These are phyloP conservation scores for Phaetusa simplex DNA, from an alignment of 2,113 vertebrate species.

Conservation along the genomic window DNA sequence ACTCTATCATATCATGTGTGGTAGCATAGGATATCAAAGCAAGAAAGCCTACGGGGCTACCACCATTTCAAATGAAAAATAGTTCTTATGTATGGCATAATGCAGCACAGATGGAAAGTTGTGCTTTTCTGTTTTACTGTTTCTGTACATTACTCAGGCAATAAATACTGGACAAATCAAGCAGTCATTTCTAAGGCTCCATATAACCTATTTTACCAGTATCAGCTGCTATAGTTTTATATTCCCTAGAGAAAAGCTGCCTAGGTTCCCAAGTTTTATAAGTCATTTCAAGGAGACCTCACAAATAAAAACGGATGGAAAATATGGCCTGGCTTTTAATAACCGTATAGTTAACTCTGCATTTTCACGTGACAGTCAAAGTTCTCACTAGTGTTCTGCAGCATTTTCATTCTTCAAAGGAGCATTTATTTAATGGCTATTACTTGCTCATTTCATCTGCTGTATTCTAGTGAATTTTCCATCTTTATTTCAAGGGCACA, in stretches of 20 bases:
- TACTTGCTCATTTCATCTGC: not conserved
- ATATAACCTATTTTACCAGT: conserved; percentile 63
- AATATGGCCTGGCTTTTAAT: conserved; percentile 26
- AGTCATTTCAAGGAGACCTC: conserved; percentile 64
- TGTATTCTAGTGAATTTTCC: not conserved
- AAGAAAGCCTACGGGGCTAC: conserved; percentile 17
- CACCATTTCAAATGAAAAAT: conserved; percentile 70
- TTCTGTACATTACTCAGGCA: conserved; percentile 58
- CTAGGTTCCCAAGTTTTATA: conserved; percentile 56
- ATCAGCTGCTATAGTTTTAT: conserved; percentile 65
- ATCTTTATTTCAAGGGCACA: not conserved
- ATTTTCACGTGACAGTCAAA: not conserved
- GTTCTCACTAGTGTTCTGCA: not conserved
- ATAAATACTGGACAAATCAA: conserved; percentile 68
- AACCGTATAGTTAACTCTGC: not conserved
- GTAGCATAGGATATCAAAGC: conserved; percentile 65
- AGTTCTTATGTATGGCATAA: conserved; percentile 58
- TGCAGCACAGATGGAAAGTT: conserved; percentile 70
- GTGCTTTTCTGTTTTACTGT: conserved; percentile 53
- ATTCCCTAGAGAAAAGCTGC: conserved; percentile 44
- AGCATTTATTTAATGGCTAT: not conserved
- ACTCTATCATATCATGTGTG: conserved; percentile 56
- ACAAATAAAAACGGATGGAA: conserved; percentile 47
- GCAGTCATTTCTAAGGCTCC: conserved; percentile 61
- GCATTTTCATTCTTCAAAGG: not conserved